These are phyloP conservation scores for Eueides isabella DNA, from an alignment of 1,140 invertebrate species.

Conservation along the genomic window DNA sequence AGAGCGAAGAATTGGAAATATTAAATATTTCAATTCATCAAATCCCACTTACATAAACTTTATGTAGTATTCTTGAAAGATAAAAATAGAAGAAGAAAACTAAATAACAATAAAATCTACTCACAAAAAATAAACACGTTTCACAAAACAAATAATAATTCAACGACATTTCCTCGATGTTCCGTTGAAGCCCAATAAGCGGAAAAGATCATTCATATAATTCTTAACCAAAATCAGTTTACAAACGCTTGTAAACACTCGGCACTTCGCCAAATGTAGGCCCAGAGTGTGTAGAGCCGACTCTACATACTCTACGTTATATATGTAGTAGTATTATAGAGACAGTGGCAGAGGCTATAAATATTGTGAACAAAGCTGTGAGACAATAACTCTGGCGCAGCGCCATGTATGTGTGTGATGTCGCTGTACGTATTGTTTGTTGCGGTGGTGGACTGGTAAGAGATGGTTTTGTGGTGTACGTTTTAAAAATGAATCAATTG, in stretches of 20 bases:
- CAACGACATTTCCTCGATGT: too few relatives aligned
- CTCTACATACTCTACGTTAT: too few relatives aligned
- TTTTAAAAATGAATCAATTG: too few relatives aligned
- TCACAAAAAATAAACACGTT: too few relatives aligned
- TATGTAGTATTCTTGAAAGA: too few relatives aligned
- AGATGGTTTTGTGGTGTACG: too few relatives aligned
- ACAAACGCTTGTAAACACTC: conserved; percentile 9
- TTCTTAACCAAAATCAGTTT: background rate
- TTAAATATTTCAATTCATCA: too few relatives aligned
- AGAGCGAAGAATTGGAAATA: too few relatives aligned
- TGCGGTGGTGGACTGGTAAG: background rate
- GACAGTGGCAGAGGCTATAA: conserved; percentile 23
- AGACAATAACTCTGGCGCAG: conserved; percentile 22
- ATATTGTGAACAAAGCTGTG: conserved; percentile 23
- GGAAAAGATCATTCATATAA: background rate
- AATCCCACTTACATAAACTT: too few relatives aligned
- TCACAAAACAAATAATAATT: too few relatives aligned
- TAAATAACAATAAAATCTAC: too few relatives aligned
- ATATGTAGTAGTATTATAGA: background rate
- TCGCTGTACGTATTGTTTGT: background rate
- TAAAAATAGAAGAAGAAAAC: too few relatives aligned
- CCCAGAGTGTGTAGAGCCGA: background rate
- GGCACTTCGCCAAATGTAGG: conserved; percentile 23
- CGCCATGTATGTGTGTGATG: conserved; percentile 5
- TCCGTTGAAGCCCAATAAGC: background rate